Base-by-base conservation (phyloP, 2,888 invertebrate species). In the Rotaria sp. region DNA sequence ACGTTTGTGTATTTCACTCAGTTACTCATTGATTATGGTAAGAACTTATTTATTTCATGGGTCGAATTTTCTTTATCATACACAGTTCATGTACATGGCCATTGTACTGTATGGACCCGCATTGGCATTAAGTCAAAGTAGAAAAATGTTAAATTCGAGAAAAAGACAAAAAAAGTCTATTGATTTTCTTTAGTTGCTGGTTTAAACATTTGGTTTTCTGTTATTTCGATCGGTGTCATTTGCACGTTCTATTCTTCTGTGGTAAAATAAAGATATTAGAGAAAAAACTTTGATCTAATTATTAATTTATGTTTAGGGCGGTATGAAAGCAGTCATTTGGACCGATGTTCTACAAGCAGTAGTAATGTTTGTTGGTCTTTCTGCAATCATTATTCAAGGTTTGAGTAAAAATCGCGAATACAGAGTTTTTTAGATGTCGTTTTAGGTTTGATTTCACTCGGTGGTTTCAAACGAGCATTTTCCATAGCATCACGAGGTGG, bases 61-160 rank as follows among this genome's bases (percentile, higher is more conserved):
- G 48, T 15, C 3, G 10, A 45, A 45, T 45, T 45, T 45, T 45
- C 45, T 50, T 50, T 50, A 2, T 50, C 15, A 15, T 50, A 2
- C 90, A 87, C 90, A 91, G 89, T 85, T 91, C 7, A 87, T 92
- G 67, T 92, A 92, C 89, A 91, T 93, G 90, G 95, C 95, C 3
- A 94, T 96, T 87, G 95, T 95, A 0, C 94, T 96, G 87, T 96
- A 95, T 90, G 95, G 95, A 8, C 96, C 96, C 85, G 95, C 95
- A 5, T 92, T 96, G 89, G 95, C 96, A 2, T 94, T 96, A 8
- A 90, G 90, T 88, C 92, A 96, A 88, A 90, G 90, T 90, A 88
- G 85, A 57, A 10, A 84, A 48, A 55, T 21, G 3, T n/a, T 35
- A 11, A 50, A 38, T 48, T 2, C 2, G 11, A 21, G 26, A 30